Evolutionary conservation across 1,140 invertebrate species (phyloP), one percentile per base, ranked within the genome.

Genomic region (Drosophila varians): DNA sequence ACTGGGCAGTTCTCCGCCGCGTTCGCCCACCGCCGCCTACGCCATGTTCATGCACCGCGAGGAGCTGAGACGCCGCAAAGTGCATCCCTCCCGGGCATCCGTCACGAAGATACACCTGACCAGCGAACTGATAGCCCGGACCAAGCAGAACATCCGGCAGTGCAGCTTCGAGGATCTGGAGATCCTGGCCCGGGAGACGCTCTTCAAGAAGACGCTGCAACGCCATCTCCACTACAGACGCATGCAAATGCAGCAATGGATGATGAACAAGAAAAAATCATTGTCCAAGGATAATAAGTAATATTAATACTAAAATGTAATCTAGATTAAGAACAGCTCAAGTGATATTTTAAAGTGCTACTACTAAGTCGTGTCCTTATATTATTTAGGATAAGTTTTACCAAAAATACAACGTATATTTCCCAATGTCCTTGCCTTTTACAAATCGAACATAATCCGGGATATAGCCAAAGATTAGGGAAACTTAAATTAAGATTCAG

Each of bases 111-210:
- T 87, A 16, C 84, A 88, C 11, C 45, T 87, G 8, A 87, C 83
- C 36, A 75, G 31, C 36, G 80, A 87, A 7, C 19, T 87, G 11
- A 87, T 87, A 5, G 75, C 74, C 0, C 36, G 23, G 4, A 87
- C 83, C 8, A 87, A 88, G 9, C 46, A 78, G 34, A 87, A 87
- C 26, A 88, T 87, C 0, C 19, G 31, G 1, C 46, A 40, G 1
- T 87, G 83, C 46, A 88, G 77, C 43, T 48, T 12, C 12, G 83
- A 87, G 66, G 83, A 87, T 57, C 60, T 87, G n/a, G 54, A 78
- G 66, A 88, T 78, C 12, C 26, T 87, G 11, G 83, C 83, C 11
- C 25, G 83, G 2, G 77, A 87, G 40, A 89, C 78, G 16, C 45
- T 88, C 40, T 87, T 87, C 43, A 74, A 60, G 42, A 87, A 83